These are phyloP conservation scores for Sitta carolinensis DNA, from an alignment of 2,797 vertebrate species.

Conservation along the genomic window DNA sequence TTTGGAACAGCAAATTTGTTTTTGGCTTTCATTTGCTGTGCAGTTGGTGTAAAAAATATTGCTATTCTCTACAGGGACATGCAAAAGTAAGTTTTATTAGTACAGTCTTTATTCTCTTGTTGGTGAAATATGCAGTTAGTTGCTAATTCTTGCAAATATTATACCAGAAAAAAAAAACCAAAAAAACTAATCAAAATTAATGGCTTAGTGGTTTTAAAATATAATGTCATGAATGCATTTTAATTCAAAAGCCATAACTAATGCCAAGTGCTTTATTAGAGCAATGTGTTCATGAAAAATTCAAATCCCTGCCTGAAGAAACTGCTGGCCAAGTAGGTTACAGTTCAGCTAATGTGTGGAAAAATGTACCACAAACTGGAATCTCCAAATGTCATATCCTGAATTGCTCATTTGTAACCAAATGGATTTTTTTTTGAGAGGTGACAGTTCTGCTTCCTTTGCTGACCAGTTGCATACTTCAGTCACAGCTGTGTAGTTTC, in stretches of 20 bases:
- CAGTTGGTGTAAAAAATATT: constrained; percentile 33
- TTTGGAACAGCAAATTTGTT: constrained; percentile 16
- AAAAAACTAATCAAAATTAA: constrained; percentile 55
- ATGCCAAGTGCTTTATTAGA: constrained; percentile 69
- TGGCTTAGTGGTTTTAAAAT: constrained; percentile 60
- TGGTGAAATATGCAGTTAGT: constrained; percentile 53
- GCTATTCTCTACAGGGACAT: not conserved
- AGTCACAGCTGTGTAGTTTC: not conserved
- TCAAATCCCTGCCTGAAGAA: constrained; percentile 51
- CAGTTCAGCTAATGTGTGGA: constrained; percentile 43
- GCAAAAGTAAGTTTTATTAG: constrained; percentile 22
- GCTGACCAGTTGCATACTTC: not conserved
- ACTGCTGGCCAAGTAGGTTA: constrained; percentile 53
- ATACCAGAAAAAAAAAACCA: not conserved
- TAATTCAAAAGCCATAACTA: constrained; percentile 61
- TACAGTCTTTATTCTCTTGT: constrained; percentile 26
- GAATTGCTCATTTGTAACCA: not conserved
- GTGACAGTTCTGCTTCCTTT: not conserved
- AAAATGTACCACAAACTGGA: constrained; percentile 26
- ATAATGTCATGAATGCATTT: constrained; percentile 62
- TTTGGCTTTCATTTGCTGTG: constrained; percentile 26
- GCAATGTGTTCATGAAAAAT: constrained; percentile 54
- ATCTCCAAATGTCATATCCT: not conserved
- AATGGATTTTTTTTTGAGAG: not conserved
- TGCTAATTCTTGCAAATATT: constrained; percentile 21